phyloP scores from a whole-genome alignment of 1,140 invertebrate species.

The Drosophila arizonae region DNA sequence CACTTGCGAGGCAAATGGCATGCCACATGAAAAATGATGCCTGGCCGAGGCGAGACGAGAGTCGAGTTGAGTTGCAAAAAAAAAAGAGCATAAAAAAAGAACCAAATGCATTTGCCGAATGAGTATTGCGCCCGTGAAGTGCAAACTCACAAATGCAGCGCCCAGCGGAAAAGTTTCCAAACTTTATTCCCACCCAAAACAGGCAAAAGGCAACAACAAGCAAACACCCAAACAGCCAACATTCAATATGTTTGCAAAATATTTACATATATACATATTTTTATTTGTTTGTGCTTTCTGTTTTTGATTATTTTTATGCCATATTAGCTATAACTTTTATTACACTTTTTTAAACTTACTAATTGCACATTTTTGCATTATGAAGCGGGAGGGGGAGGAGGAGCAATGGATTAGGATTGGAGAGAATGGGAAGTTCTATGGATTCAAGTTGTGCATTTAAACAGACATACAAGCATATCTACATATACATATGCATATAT shows the following conservation, averaged over 20 bases:
- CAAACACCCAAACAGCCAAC: background rate
- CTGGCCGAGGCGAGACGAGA: slow-evolving; percentile 14
- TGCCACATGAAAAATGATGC: slow-evolving; percentile 72
- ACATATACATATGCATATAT: background rate
- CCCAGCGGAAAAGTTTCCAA: slow-evolving; percentile 22
- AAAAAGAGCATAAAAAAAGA: background rate
- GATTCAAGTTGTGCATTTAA: no score
- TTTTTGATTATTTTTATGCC: slow-evolving; percentile 22
- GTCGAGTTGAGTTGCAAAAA: no score
- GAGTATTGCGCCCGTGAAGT: slow-evolving; percentile 58
- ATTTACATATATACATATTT: slow-evolving; percentile 1
- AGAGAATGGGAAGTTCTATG: background rate
- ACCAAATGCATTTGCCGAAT: slow-evolving; percentile 69
- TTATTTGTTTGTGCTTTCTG: slow-evolving; percentile 1
- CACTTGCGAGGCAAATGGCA: slow-evolving; percentile 41
- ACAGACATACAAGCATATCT: no score
- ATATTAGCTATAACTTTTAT: slow-evolving; percentile 29
- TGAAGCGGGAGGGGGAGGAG: background rate
- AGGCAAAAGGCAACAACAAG: background rate
- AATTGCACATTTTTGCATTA: slow-evolving; percentile 59
- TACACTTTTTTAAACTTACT: slow-evolving; percentile 32
- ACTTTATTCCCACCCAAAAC: background rate
- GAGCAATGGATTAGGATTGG: slow-evolving; percentile 11
- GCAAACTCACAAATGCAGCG: slow-evolving; percentile 38
- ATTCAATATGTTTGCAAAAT: slow-evolving; percentile 1